Evolutionary conservation across 2,113 vertebrate genomes (phyloP).

Genomic region (Forbesichthys papilliferus): DNA sequence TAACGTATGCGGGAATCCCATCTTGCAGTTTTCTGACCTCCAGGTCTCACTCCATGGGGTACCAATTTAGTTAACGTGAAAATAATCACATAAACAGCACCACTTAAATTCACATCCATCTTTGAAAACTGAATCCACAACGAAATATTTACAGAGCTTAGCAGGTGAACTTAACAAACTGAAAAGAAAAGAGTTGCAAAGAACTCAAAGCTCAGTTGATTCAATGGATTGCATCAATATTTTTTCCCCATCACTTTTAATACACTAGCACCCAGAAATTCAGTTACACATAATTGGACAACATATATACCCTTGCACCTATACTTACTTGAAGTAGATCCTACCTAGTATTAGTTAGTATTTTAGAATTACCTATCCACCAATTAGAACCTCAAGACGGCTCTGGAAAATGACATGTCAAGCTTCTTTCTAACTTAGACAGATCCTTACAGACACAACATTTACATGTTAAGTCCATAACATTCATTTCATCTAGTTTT

Average conservation of each 20-base stretch:
- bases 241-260: constrained; percentile 32
- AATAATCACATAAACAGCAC: constrained; percentile 52
- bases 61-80: constrained; percentile 31
- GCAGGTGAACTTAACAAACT: constrained; percentile 54
- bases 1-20: too few relatives aligned
- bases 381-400: constrained; percentile 1
- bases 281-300: constrained; percentile 21
- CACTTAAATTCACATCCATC: constrained; percentile 43
- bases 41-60: constrained; percentile 14
- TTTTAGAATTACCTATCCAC: background rate
- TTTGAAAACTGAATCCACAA: constrained; percentile 49
- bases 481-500: constrained; percentile 46
- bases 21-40: background rate
- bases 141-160: constrained; percentile 66
- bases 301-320: constrained; percentile 53
- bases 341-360: too few relatives aligned
- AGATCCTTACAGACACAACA: constrained; percentile 21
- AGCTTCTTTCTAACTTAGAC: constrained; percentile 14
- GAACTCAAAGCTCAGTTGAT: constrained; percentile 49
- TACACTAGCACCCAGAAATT: constrained; percentile 32
- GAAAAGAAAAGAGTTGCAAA: background rate
- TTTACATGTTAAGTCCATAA: constrained; percentile 18
- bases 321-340: background rate
- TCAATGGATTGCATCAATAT: constrained; percentile 39
- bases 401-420: background rate